Base-by-base conservation (phyloP, 2,888 invertebrate species). In the Nemotelus pantherinus region DNA sequence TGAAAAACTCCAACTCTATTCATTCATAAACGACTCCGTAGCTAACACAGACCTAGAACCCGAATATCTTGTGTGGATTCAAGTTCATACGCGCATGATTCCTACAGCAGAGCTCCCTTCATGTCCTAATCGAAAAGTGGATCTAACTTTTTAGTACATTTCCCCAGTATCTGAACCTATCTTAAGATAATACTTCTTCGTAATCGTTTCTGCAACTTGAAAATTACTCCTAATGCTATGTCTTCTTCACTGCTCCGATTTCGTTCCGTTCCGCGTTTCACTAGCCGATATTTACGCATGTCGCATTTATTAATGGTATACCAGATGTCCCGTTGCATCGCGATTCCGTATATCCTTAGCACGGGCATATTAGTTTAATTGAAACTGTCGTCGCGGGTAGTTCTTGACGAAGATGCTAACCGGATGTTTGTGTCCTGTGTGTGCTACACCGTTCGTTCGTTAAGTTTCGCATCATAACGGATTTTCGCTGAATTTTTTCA, bases 371-470 rank as follows among this genome's bases (percentile, higher is more conserved):
- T 74, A 74, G 74, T 74, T 74, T 50, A 60, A 74, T 74, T 60
- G 60, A 74, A 74, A 74, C 63, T 60, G 74, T 74, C 74, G 74
- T 74, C 74, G 74, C 48, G 74, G 60, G 48, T 60, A 74, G 74
- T 74, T 48, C 45, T 70, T 70, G 55, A 53, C 9, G 53, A 25
- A 43, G 41, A 3, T 39, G 41, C 0, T 60, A 39, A 39, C 3
- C 60, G 60, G 7, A 25, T 25, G 25, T 60, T n/a, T 60, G 7
- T 60, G 9, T 50, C 60, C 25, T 60, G 7, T 43, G 60, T 60
- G 10, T 25, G 25, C n/a, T 57, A 9, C 57, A 60, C 25, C 2
- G 60, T 41, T 43, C 7, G 67, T 68, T 6, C n/a, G 65, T 45
- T 44, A 10, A 10, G 2, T 10, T 25, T 25, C 25, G 25, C 25